phyloP scores from a whole-genome alignment of 2,113 vertebrate species.

The Eurypyga helias region DNA sequence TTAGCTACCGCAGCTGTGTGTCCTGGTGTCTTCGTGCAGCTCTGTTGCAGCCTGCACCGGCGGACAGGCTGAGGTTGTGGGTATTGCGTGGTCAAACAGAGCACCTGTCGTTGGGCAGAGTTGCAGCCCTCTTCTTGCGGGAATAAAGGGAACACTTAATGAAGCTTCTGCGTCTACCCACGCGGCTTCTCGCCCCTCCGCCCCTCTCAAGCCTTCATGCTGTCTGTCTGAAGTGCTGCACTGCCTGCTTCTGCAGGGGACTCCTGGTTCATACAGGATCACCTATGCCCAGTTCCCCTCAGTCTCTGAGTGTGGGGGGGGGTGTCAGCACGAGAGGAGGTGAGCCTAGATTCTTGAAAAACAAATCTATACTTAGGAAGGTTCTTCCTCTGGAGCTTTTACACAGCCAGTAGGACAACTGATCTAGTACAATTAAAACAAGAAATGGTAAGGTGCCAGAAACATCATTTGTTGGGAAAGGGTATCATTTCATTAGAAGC shows the following conservation, averaged over 20 bases:
- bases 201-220: background rate
- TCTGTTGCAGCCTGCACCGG: background rate
- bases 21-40: background rate
- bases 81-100: background rate
- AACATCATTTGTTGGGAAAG: background rate
- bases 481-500: background rate
- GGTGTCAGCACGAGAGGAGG: background rate
- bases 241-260: background rate
- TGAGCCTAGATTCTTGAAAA: background rate
- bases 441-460: background rate
- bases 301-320: too few relatives aligned
- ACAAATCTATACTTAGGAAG: background rate
- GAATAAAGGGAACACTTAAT: background rate
- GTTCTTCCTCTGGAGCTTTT: background rate
- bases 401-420: background rate
- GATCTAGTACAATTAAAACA: background rate
- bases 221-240: background rate
- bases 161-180: background rate
- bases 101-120: background rate
- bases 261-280: background rate
- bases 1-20: background rate
- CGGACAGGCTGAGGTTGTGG: background rate
- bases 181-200: background rate
- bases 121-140: background rate
- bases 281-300: background rate